Percentiles rank a stretch among this genome's conserved stretches.
phyloP scores from a whole-genome alignment of 2,113 vertebrate species.

The Sarotherodon lohbergeri region DNA sequence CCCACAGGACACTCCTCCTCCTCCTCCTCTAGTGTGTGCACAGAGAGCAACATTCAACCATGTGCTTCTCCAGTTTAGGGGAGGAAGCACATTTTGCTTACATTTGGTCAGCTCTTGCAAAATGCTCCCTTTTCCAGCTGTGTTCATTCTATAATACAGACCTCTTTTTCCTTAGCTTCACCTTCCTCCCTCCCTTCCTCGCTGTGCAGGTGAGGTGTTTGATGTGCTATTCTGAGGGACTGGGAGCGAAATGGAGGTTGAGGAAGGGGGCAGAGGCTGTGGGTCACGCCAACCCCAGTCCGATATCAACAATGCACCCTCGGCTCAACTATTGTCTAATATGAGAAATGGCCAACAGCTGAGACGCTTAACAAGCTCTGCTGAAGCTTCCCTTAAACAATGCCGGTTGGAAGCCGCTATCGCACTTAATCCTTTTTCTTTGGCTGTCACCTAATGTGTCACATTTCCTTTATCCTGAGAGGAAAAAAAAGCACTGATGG shows the following conservation, averaged over 20 bases:
- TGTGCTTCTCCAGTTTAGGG: slow-evolving; percentile 30
- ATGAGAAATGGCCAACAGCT: slow-evolving; percentile 61
- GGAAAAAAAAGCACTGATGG: slow-evolving; percentile 37
- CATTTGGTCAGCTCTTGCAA: slow-evolving; percentile 13
- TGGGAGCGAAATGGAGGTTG: slow-evolving; percentile 2
- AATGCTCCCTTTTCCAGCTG: slow-evolving; percentile 30
- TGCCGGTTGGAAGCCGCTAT: slow-evolving; percentile 21
- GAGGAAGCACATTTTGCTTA: slow-evolving; percentile 36
- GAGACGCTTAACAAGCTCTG: slow-evolving; percentile 33
- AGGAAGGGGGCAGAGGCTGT: background rate
- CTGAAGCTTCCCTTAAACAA: slow-evolving; percentile 24
- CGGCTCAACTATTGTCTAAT: slow-evolving; percentile 51
- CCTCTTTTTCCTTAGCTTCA: slow-evolving; percentile 26
- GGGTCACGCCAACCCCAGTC: slow-evolving; percentile 33
- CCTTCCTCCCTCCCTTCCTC: slow-evolving; percentile 23
- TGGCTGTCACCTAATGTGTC: slow-evolving; percentile 47
- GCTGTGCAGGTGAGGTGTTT: slow-evolving; percentile 41
- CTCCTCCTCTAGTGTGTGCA: background rate
- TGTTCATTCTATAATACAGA: slow-evolving; percentile 30
- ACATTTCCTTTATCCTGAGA: slow-evolving; percentile 48
- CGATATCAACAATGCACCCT: slow-evolving; percentile 45
- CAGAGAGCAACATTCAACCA: slow-evolving; percentile 21
- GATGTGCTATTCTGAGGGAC: slow-evolving; percentile 53
- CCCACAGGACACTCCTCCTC: slow-evolving; percentile 8
- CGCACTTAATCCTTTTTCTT: slow-evolving; percentile 28